These are phyloP conservation scores for Physella acuta DNA, from an alignment of 1,140 invertebrate genomes.

Conservation along the genomic window DNA sequence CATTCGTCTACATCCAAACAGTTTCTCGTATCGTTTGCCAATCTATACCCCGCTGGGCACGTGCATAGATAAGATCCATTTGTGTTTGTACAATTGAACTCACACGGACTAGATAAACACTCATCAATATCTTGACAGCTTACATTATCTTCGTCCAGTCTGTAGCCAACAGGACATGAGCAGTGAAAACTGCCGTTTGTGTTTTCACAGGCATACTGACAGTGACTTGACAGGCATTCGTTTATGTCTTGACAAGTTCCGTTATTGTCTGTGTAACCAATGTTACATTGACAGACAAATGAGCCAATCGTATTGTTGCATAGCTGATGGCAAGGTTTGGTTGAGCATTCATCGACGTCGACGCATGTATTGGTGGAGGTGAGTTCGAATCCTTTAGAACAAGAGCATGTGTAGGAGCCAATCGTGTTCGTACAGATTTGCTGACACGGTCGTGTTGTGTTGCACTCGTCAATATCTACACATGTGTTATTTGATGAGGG, in stretches of 20 bases:
- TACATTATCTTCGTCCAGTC: not conserved
- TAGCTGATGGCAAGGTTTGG: not conserved
- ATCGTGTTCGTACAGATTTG: not conserved
- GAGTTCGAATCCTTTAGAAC: not conserved
- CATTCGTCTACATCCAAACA: too few species aligned
- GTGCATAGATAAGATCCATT: not conserved
- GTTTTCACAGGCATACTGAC: not conserved
- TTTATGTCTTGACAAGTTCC: not conserved
- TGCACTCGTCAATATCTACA: not conserved
- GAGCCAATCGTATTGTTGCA: not conserved
- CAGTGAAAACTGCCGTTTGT: not conserved
- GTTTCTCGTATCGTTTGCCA: too few species aligned
- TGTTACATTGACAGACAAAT: not conserved
- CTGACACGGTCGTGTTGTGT: not conserved
- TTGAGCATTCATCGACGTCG: conserved; percentile 1
- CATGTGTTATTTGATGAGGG: not conserved
- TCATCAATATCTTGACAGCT: not conserved
- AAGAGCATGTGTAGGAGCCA: not conserved
- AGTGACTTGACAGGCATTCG: not conserved
- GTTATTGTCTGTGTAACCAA: not conserved
- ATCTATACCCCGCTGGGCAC: not conserved
- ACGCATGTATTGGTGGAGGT: not conserved
- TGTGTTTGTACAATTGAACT: not conserved
- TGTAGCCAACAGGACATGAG: not conserved
- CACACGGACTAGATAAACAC: not conserved